phyloP scores from a whole-genome alignment of 2,797 vertebrate species.

The Apodemus agrarius region DNA sequence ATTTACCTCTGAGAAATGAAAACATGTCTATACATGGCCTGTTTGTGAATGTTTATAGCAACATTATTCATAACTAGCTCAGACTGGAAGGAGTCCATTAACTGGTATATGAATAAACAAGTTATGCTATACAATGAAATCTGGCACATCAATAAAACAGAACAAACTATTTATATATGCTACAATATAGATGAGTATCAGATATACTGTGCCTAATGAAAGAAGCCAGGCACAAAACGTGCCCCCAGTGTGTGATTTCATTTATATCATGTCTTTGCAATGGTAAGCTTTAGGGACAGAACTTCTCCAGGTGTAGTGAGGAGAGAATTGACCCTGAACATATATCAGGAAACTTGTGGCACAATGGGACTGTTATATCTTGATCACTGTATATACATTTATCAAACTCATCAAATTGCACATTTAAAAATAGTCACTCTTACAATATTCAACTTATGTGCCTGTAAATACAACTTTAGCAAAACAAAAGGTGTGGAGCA shows the following conservation, averaged over 20 bases:
- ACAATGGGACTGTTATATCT: neutral
- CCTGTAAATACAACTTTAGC: conserved; percentile 23
- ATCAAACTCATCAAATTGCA: conserved; percentile 37
- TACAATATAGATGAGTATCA: neutral
- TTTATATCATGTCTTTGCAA: conserved; percentile 37
- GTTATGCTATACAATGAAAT: conserved; percentile 47
- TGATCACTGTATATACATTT: neutral
- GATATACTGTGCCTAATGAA: conserved; percentile 2
- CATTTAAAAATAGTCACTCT: conserved; percentile 43
- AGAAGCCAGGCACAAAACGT: conserved; percentile 28
- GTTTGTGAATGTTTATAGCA: conserved; percentile 64
- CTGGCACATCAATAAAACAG: conserved; percentile 24
- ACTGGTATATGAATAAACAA: conserved; percentile 51
- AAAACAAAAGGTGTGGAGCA: neutral
- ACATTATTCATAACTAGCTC: conserved; percentile 56
- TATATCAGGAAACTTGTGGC: neutral
- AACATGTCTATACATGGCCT: conserved; percentile 2
- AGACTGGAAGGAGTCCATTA: conserved; percentile 56
- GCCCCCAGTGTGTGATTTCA: neutral
- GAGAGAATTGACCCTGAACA: neutral
- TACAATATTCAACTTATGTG: conserved; percentile 12
- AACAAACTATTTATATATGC: neutral
- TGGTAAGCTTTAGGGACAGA: neutral
- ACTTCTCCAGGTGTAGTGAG: conserved; percentile 18
- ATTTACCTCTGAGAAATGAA: conserved; percentile 51